These are phyloP conservation scores for Melospiza georgiana DNA, from an alignment of 2,113 vertebrate genomes.

Conservation along the genomic window DNA sequence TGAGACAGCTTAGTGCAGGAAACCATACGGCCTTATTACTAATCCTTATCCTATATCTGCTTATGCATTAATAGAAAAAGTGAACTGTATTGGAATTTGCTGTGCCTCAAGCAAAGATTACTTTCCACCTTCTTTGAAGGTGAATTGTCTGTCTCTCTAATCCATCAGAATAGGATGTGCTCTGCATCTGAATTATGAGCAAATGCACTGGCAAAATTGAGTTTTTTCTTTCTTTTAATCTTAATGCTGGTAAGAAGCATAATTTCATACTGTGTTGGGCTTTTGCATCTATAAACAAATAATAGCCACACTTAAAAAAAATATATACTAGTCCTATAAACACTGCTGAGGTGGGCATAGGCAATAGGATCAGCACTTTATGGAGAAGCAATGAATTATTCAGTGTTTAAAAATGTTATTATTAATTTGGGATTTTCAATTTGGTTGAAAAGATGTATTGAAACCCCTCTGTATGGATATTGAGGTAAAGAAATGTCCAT, in stretches of 20 bases:
- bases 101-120: constrained; percentile 57
- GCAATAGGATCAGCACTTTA: neutral
- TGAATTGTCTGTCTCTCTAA: constrained; percentile 24
- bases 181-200: constrained; percentile 37
- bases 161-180: constrained; percentile 13
- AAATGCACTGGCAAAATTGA: neutral
- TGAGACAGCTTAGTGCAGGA: neutral
- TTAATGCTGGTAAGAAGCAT: neutral
- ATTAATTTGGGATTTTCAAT: constrained; percentile 11
- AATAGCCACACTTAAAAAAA: neutral
- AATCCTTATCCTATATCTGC: constrained; percentile 35
- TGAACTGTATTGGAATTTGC: constrained; percentile 27
- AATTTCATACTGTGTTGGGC: neutral
- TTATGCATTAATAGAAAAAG: constrained; percentile 20
- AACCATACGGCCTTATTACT: neutral
- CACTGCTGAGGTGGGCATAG: neutral
- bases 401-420: neutral
- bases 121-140: constrained; percentile 58
- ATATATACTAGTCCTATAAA: neutral
- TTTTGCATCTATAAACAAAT: neutral
- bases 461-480: neutral
- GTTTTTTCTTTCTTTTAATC: neutral
- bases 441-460: neutral
- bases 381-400: neutral
- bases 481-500: neutral